Conservation (phyloP, 2,113 vertebrate species). For the Colaptes auratus region DNA sequence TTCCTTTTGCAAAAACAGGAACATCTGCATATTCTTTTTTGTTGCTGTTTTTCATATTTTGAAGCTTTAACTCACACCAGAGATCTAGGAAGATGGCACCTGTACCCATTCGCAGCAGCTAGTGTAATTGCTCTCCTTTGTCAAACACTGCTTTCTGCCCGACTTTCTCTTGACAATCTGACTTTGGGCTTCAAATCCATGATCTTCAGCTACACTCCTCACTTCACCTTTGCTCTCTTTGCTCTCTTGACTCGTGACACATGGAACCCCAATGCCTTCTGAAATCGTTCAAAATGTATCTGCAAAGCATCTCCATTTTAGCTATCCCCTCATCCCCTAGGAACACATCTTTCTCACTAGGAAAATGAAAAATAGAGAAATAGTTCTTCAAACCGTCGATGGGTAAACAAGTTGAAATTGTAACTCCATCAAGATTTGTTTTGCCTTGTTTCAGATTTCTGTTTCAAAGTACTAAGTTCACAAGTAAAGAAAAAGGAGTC, state of each 20-base stretch:
- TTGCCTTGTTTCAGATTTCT: background rate
- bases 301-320: background rate
- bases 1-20: rapidly evolving
- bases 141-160: background rate
- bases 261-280: rapidly evolving
- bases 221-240: background rate
- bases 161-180: background rate
- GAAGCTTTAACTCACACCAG: background rate
- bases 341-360: background rate
- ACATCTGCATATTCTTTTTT: background rate
- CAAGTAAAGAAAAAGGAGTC: background rate
- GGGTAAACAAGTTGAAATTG: background rate
- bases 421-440: background rate
- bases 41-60: background rate
- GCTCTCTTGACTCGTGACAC: background rate
- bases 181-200: rapidly evolving
- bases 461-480: background rate
- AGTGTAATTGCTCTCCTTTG: background rate
- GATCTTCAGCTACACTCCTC: background rate
- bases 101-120: background rate
- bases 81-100: background rate
- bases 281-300: background rate
- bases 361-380: background rate
- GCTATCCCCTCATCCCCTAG: rapidly evolving
- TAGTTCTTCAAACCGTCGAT: background rate